These are phyloP conservation scores for Scaptomyza caliginosa DNA, from an alignment of 2,888 invertebrate species.

Conservation along the genomic window DNA sequence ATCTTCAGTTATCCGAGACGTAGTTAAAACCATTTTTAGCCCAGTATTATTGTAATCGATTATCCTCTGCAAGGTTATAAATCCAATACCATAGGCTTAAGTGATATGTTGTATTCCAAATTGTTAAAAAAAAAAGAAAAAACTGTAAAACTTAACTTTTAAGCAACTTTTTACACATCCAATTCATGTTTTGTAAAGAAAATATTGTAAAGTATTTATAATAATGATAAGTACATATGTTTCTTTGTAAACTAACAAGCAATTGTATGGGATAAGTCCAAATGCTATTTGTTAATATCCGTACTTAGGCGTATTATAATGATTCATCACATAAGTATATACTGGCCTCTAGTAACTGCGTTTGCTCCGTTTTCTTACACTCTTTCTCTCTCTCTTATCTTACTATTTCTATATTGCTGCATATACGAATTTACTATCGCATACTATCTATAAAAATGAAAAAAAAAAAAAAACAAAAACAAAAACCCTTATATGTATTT, in stretches of 20 bases:
- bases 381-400: constrained; percentile 20
- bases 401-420: constrained; percentile 24
- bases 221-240: constrained; percentile 44
- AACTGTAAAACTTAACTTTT: constrained; percentile 14
- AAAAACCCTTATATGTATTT: constrained; percentile 40
- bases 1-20: neutral
- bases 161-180: constrained; percentile 31
- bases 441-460: constrained; percentile 16
- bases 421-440: constrained; percentile 33
- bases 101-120: constrained; percentile 23
- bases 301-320: constrained; percentile 36
- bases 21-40: neutral
- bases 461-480: too few species aligned
- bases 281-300: constrained; percentile 37
- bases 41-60: neutral
- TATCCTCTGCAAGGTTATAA: constrained; percentile 24
- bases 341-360: constrained; percentile 45
- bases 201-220: constrained; percentile 28
- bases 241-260: constrained; percentile 47
- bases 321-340: constrained; percentile 42
- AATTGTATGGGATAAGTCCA: constrained; percentile 42
- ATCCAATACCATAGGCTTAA: constrained; percentile 36
- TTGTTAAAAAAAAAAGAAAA: constrained; percentile 18
- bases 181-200: constrained; percentile 52
- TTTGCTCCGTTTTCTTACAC: constrained; percentile 41